Conservation (phyloP, 2,888 invertebrate species). For the Xestoiulus laeticollis region DNA sequence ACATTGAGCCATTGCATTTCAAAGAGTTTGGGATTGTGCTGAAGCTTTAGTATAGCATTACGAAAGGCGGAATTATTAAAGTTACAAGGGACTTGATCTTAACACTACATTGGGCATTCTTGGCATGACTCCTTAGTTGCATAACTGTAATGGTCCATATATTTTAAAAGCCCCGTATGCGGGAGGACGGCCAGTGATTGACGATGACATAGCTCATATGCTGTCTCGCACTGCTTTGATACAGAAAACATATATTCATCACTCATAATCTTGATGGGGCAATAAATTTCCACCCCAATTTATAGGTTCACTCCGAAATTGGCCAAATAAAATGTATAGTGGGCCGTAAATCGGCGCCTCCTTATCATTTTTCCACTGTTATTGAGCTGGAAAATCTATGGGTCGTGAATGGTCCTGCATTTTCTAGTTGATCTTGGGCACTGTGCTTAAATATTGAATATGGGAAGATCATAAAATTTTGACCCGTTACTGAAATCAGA, state of each 20-base stretch:
- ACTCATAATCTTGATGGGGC: constrained; percentile 33
- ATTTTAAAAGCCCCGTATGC: constrained; percentile 8
- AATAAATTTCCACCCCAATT: constrained; percentile 30
- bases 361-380: constrained; percentile 7
- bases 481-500: not conserved
- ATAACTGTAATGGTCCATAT: constrained; percentile 4
- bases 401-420: not conserved
- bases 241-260: constrained; percentile 36
- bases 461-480: not conserved
- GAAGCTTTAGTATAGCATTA: not conserved
- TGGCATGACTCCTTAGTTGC: not conserved
- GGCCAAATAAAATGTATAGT: constrained; percentile 9
- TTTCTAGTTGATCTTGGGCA: not conserved
- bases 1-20: not conserved
- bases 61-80: not conserved
- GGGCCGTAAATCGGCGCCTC: constrained; percentile 15
- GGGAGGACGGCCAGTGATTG: not conserved
- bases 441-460: not conserved
- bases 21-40: not conserved
- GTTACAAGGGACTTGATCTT: not conserved
- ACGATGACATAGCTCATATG: not conserved
- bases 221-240: not conserved
- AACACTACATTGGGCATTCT: not conserved
- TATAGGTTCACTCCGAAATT: constrained; percentile 20
- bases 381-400: not conserved